Evolutionary conservation across 2,113 vertebrate genomes (phyloP).

Genomic region (Podilymbus podiceps): DNA sequence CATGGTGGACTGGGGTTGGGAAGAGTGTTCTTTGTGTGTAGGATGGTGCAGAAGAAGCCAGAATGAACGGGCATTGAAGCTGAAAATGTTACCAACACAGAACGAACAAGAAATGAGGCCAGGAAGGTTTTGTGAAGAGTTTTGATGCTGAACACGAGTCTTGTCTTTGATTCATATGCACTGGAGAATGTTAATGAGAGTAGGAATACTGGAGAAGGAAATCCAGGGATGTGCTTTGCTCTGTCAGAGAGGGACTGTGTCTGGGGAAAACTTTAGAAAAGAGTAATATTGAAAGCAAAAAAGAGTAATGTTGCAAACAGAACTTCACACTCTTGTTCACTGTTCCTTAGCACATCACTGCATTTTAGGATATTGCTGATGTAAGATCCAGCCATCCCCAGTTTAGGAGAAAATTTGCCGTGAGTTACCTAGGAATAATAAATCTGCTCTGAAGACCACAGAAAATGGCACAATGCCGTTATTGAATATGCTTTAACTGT

Average conservation of each 20-base stretch:
- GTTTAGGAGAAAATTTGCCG: background rate
- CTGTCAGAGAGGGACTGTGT: background rate
- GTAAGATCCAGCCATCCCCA: background rate
- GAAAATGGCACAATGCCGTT: background rate
- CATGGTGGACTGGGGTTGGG: background rate
- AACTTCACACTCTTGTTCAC: background rate
- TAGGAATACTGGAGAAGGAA: background rate
- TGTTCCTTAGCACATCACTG: background rate
- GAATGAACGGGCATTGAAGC: background rate
- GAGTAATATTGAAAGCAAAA: background rate
- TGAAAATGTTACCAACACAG: background rate
- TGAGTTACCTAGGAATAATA: background rate
- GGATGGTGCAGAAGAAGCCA: background rate
- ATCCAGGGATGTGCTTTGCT: background rate
- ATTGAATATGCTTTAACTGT: background rate
- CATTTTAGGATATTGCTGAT: background rate
- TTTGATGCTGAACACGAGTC: background rate
- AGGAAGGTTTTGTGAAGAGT: background rate
- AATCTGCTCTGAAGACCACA: background rate
- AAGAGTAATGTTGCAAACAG: background rate
- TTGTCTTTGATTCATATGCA: background rate
- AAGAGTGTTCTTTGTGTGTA: background rate
- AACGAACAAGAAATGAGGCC: background rate
- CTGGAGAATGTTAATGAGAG: background rate
- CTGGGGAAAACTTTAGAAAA: background rate